Evolutionary conservation across 2,113 vertebrate genomes (phyloP).

Genomic region (Galemys pyrenaicus): DNA sequence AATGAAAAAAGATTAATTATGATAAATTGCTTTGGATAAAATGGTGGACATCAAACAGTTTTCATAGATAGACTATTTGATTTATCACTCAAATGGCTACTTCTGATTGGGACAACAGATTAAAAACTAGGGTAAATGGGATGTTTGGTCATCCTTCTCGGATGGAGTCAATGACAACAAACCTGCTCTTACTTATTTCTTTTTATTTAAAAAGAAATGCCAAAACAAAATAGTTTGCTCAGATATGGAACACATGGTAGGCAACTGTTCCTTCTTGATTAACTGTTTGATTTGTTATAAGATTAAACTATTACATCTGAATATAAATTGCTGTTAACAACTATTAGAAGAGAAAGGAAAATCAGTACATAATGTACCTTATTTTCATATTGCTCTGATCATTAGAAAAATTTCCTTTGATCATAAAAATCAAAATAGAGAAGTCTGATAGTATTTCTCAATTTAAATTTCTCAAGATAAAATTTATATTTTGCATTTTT

Average conservation of each 20-base stretch:
- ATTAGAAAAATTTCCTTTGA: not conserved
- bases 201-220: not conserved
- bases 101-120: not conserved
- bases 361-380: not conserved
- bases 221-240: not conserved
- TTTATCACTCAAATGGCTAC: not conserved
- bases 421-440: not conserved
- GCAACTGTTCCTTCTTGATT: not conserved
- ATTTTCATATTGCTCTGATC: not conserved
- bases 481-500: not conserved
- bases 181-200: not conserved
- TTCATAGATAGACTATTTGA: not conserved
- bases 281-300: not conserved
- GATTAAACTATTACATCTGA: conserved; percentile 21
- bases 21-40: not conserved
- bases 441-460: not conserved
- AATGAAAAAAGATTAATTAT: not conserved
- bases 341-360: conserved; percentile 27
- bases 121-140: not conserved
- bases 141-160: not conserved
- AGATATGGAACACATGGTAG: not conserved
- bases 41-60: not conserved
- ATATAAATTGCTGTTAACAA: conserved; percentile 3
- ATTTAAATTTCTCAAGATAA: not conserved
- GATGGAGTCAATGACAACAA: not conserved